These are phyloP conservation scores for Clamator glandarius DNA, from an alignment of 2,797 vertebrate genomes.

Conservation along the genomic window DNA sequence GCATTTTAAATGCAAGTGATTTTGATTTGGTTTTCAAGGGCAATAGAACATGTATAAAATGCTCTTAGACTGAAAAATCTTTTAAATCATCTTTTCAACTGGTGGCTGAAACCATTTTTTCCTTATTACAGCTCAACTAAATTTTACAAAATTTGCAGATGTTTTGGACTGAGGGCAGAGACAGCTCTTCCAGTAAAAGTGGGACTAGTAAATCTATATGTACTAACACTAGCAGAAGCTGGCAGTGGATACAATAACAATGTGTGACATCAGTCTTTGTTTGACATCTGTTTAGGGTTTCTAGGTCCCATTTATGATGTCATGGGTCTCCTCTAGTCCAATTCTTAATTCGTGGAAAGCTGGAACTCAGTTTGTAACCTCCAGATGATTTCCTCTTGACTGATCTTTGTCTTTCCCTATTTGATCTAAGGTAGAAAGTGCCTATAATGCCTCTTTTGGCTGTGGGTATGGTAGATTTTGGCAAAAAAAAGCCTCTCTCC, in stretches of 20 bases:
- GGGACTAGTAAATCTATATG: neutral
- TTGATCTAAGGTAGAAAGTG: neutral
- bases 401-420: neutral
- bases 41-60: neutral
- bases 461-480: neutral
- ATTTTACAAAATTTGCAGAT: neutral
- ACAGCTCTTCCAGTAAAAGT: neutral
- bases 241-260: accelerated
- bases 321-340: neutral
- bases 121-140: neutral
- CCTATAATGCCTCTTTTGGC: neutral
- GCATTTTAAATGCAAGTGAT: neutral
- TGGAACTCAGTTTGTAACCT: neutral
- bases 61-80: neutral
- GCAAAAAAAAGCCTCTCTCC: neutral
- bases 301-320: neutral
- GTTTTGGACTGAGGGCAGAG: neutral
- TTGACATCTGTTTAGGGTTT: neutral
- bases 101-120: neutral
- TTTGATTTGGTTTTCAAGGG: neutral
- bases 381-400: neutral
- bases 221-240: neutral
- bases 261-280: neutral
- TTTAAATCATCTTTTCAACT: neutral
- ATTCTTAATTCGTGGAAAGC: neutral